Conservation (phyloP, 1,140 invertebrate species). For the Reticulitermes speratus region DNA sequence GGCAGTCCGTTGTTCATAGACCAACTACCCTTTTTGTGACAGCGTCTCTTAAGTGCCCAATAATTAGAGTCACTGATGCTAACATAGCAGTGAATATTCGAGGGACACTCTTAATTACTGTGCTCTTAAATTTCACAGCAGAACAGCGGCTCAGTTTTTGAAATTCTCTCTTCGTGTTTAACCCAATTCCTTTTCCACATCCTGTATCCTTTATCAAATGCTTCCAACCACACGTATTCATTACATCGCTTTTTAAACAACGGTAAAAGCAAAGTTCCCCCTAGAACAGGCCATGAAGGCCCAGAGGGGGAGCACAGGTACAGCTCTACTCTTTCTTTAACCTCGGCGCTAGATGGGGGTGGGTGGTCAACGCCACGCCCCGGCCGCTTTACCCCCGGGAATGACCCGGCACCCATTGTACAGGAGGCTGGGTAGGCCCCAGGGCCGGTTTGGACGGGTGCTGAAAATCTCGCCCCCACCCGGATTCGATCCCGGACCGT, state of each 20-base stretch:
- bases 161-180: neutral
- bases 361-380: no score
- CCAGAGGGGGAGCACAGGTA: no score
- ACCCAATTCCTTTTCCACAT: neutral
- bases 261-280: no score
- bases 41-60: neutral
- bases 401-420: no score
- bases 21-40: neutral
- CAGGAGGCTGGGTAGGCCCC: no score
- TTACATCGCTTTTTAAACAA: neutral
- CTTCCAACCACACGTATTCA: neutral
- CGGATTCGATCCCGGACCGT: no score
- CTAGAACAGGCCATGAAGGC: no score
- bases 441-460: no score
- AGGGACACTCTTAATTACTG: neutral
- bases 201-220: neutral
- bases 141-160: neutral
- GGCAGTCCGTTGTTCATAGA: neutral
- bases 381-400: no score
- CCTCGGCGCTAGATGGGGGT: no score
- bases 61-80: slow-evolving; percentile 7
- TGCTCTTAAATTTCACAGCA: neutral
- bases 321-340: no score
- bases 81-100: neutral
- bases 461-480: no score